Conservation (phyloP, 35 echinoderm and acorn worm genomes). For the Eucidaris tribuloides region DNA sequence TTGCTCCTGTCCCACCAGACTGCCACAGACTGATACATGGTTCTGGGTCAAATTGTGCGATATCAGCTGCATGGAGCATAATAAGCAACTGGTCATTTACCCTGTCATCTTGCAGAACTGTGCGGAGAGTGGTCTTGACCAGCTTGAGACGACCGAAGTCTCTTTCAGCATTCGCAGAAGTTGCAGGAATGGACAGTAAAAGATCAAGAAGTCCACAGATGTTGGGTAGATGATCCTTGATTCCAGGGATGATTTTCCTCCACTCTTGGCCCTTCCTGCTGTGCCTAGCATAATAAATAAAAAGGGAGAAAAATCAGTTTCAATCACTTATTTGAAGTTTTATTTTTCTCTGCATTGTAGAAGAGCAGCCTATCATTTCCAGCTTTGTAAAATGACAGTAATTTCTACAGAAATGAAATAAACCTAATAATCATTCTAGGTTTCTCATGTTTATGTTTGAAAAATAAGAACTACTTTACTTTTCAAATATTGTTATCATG, state of each 20-base stretch:
- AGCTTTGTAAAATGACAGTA: too few species aligned
- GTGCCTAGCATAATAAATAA: background rate
- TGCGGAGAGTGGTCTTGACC: background rate
- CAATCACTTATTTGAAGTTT: too few species aligned
- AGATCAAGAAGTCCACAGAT: slow-evolving; percentile 11
- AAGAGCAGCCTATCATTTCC: too few species aligned
- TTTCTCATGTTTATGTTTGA: too few species aligned
- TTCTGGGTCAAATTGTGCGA: background rate
- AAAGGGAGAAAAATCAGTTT: too few species aligned
- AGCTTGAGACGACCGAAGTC: background rate
- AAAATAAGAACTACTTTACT: too few species aligned
- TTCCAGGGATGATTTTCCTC: background rate
- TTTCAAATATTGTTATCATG: too few species aligned
- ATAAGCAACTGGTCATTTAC: background rate
- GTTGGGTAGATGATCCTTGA: slow-evolving; percentile 8
- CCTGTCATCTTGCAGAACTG: background rate
- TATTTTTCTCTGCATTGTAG: too few species aligned
- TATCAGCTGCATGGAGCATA: background rate
- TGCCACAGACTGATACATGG: background rate
- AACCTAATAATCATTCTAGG: too few species aligned
- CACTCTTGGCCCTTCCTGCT: background rate
- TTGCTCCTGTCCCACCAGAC: background rate
- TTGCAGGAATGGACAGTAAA: background rate
- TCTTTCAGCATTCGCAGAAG: slow-evolving; percentile 4
- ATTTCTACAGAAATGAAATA: too few species aligned